Conservation (phyloP, 2,113 vertebrate species). For the Macrotus californicus region DNA sequence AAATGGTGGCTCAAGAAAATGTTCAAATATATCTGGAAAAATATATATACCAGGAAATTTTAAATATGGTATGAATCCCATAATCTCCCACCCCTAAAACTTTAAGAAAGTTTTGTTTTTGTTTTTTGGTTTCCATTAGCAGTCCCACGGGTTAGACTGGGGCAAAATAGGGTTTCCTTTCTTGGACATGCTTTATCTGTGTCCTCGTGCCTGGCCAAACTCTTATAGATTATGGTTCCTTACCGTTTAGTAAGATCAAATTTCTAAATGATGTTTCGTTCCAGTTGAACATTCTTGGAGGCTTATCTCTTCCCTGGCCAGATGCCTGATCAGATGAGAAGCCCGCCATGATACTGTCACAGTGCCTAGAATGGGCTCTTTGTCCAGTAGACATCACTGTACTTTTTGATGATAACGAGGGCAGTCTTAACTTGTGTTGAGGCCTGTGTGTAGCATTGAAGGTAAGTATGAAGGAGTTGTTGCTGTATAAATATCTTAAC, state of each 20-base stretch:
- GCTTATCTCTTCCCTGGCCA: constrained; percentile 75
- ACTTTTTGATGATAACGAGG: constrained; percentile 73
- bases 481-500: constrained; percentile 65
- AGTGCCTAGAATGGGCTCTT: constrained; percentile 74
- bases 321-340: constrained; percentile 76
- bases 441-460: constrained; percentile 72
- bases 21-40: constrained; percentile 8
- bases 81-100: constrained; percentile 34
- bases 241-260: constrained; percentile 70
- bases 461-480: constrained; percentile 73
- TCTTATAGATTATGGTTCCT: constrained; percentile 65
- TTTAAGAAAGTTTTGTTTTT: constrained; percentile 17
- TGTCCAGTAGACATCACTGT: constrained; percentile 75
- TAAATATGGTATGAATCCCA: constrained; percentile 29
- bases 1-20: constrained; percentile 45
- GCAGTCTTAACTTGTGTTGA: constrained; percentile 73
- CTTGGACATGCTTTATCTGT: constrained; percentile 64
- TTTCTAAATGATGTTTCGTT: constrained; percentile 75
- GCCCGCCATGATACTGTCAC: constrained; percentile 71
- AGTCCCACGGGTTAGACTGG: constrained; percentile 44
- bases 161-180: constrained; percentile 52
- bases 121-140: constrained; percentile 47
- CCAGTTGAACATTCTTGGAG: constrained; percentile 74
- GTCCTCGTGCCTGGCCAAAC: constrained; percentile 69
- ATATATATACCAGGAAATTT: background rate